Evolutionary conservation across 2,888 invertebrate genomes (phyloP).

Genomic region (Cephus pygmeus): DNA sequence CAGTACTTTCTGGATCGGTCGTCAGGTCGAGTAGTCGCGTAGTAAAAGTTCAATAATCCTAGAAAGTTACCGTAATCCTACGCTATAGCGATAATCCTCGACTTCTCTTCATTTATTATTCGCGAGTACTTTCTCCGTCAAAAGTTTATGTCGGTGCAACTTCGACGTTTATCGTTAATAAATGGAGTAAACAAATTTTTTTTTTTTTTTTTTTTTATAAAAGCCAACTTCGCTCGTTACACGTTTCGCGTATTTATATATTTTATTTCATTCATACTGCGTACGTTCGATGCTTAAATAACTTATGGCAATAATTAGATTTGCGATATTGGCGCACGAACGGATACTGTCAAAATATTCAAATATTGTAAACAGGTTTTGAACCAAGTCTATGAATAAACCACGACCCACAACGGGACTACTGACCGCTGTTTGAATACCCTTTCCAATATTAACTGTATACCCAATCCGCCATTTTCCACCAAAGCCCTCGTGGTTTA

Average conservation of each 20-base stretch:
- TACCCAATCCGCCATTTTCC: background rate
- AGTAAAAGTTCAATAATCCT: slow-evolving; percentile 50
- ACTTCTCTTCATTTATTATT: slow-evolving; percentile 46
- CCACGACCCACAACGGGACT: background rate
- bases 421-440: background rate
- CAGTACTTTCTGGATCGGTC: background rate
- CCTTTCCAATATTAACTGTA: background rate
- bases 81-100: slow-evolving; percentile 37
- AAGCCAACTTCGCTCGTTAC: too few relatives aligned
- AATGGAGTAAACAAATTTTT: too few relatives aligned
- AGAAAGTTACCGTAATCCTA: slow-evolving; percentile 38
- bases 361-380: too few relatives aligned
- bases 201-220: too few relatives aligned
- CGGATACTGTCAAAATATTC: too few relatives aligned
- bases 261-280: background rate
- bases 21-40: slow-evolving; percentile 8
- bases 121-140: slow-evolving; percentile 7
- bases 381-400: background rate
- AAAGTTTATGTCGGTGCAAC: background rate
- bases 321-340: background rate
- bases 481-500: background rate
- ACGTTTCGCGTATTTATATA: background rate
- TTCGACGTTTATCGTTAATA: background rate
- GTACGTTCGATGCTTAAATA: background rate
- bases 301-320: background rate